These are phyloP conservation scores for Corythaixoides concolor DNA, from an alignment of 2,113 vertebrate species.

Conservation along the genomic window DNA sequence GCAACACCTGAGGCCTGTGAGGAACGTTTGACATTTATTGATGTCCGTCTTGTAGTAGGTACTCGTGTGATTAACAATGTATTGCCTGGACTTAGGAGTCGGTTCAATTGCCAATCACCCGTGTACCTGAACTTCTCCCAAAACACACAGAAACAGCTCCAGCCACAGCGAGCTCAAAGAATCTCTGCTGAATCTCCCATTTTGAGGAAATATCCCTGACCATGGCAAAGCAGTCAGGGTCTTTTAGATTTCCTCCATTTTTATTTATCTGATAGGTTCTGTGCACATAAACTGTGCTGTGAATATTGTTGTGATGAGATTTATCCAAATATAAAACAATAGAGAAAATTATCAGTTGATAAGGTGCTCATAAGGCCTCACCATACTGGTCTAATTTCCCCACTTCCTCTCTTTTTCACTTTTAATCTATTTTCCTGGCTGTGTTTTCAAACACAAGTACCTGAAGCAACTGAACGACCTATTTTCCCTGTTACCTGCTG, in stretches of 20 bases:
- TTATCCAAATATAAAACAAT: neutral
- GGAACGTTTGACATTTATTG: neutral
- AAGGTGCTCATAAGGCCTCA: neutral
- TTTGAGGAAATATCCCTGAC: neutral
- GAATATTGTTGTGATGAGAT: neutral
- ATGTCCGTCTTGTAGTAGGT: neutral
- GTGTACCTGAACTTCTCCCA: neutral
- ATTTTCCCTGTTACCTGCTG: neutral
- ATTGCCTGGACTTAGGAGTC: neutral
- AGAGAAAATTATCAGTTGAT: neutral
- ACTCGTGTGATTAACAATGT: fast-evolving
- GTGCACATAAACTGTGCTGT: neutral
- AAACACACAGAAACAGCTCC: fast-evolving
- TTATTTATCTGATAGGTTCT: neutral
- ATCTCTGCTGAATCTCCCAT: neutral
- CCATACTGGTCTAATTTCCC: neutral
- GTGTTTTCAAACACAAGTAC: neutral
- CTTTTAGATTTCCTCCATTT: neutral
- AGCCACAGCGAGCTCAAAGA: fast-evolving
- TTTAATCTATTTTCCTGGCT: neutral
- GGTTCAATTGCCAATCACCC: neutral
- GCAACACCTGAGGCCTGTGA: neutral
- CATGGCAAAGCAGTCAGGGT: fast-evolving
- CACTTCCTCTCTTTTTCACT: neutral
- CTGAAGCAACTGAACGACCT: neutral